A percentile compares a stretch with the other conserved stretches of the same genome.
These are phyloP conservation scores for Cheilosia scutellata DNA, from an alignment of 2,888 invertebrate species.

Conservation along the genomic window DNA sequence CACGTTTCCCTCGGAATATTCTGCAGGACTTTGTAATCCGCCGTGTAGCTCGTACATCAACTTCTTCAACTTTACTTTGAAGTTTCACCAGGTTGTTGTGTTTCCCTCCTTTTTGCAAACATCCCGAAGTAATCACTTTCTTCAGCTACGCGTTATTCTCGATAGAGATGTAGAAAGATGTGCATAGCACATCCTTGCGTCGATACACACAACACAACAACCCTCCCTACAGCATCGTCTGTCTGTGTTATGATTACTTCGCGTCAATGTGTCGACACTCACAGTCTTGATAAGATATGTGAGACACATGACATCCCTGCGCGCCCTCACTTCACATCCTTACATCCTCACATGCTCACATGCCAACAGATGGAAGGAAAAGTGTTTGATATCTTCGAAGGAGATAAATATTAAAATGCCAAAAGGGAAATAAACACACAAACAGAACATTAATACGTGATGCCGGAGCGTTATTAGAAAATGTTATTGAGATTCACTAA, in stretches of 20 bases:
- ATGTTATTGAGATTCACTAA: conserved; percentile 68
- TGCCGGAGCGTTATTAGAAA: conserved; percentile 70
- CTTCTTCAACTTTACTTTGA: conserved; percentile 48
- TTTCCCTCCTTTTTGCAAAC: conserved; percentile 7
- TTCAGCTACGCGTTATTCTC: conserved; percentile 22
- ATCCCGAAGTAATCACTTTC: conserved; percentile 51
- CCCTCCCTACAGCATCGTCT: conserved; percentile 36
- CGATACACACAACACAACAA: not conserved
- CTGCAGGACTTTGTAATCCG: conserved; percentile 1
- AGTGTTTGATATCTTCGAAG: conserved; percentile 69
- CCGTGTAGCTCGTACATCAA: conserved; percentile 16
- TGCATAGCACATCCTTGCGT: not conserved
- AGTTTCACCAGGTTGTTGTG: conserved; percentile 36
- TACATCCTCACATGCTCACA: not conserved
- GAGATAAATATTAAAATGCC: conserved; percentile 74
- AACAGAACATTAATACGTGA: conserved; percentile 73
- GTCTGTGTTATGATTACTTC: conserved; percentile 68
- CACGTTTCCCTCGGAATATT: conserved; percentile 12
- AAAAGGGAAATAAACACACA: conserved; percentile 75
- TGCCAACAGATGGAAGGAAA: conserved; percentile 42
- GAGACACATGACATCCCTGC: conserved; percentile 47
- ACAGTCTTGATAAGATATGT: conserved; percentile 47
- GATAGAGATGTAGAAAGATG: not conserved
- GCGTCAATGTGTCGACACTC: conserved; percentile 72
- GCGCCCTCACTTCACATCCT: not conserved